Percentiles rank a stretch among this genome's conserved stretches.
Evolutionary conservation across 2,888 invertebrate species (phyloP).

Genomic region (Neoitamus cyanurus): DNA sequence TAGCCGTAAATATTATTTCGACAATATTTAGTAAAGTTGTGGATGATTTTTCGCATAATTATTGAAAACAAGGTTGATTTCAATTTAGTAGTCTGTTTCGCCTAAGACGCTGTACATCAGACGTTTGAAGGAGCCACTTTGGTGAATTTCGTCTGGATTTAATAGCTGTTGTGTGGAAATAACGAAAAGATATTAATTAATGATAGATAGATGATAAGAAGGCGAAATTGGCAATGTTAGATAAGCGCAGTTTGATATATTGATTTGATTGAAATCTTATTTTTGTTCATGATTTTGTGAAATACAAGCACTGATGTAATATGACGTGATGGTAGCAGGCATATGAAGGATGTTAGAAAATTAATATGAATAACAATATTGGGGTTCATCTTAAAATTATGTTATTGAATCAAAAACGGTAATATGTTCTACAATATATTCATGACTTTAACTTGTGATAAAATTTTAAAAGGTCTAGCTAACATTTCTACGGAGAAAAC

Average conservation of each 20-base stretch:
- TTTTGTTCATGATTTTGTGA: too few relatives aligned
- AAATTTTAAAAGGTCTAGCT: too few relatives aligned
- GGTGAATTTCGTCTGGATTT: conserved; percentile 80
- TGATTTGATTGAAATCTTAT: too few relatives aligned
- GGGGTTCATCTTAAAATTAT: too few relatives aligned
- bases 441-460: too few relatives aligned
- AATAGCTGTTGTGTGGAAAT: neutral
- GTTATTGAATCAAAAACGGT: too few relatives aligned
- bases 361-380: too few relatives aligned
- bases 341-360: too few relatives aligned
- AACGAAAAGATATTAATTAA: neutral
- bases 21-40: conserved; percentile 45
- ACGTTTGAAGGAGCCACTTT: conserved; percentile 92
- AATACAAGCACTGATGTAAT: too few relatives aligned
- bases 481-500: too few relatives aligned
- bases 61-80: neutral
- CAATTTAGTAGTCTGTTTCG: conserved; percentile 73
- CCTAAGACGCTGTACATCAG: conserved; percentile 92
- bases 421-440: too few relatives aligned
- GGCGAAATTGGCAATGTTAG: neutral
- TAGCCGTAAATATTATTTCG: conserved; percentile 39
- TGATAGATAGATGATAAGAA: neutral
- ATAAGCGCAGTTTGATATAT: neutral
- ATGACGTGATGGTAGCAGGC: neutral
- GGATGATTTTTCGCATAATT: conserved; percentile 16